A percentile compares a stretch with the other conserved stretches of the same genome.
These are phyloP conservation scores for Neogale vison DNA, from an alignment of 2,113 vertebrate genomes.

Conservation along the genomic window DNA sequence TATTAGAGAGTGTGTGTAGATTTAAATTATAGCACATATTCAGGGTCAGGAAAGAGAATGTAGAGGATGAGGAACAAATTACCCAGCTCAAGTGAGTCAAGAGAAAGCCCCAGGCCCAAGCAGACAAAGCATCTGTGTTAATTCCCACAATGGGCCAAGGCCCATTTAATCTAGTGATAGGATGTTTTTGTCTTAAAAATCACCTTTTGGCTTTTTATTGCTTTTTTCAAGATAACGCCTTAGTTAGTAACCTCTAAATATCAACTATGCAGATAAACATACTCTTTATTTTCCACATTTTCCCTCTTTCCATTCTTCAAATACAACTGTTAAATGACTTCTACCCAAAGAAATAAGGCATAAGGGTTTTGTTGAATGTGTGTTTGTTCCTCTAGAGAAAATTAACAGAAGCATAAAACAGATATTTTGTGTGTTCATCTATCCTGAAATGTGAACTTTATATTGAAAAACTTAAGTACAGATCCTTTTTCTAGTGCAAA, in stretches of 20 bases:
- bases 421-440: slow-evolving; percentile 71
- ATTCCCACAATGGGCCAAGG: slow-evolving; percentile 58
- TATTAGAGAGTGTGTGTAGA: not conserved
- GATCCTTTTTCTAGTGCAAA: slow-evolving; percentile 64
- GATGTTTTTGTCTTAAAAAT: not conserved
- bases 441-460: slow-evolving; percentile 70
- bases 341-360: slow-evolving; percentile 85
- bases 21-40: not conserved
- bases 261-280: slow-evolving; percentile 84
- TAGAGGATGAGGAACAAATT: not conserved
- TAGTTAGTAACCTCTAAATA: slow-evolving; percentile 82
- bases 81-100: slow-evolving; percentile 20
- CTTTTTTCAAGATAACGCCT: slow-evolving; percentile 83
- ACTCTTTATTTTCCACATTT: slow-evolving; percentile 74
- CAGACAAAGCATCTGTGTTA: slow-evolving; percentile 1
- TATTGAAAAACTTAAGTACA: slow-evolving; percentile 63
- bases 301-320: slow-evolving; percentile 43
- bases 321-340: slow-evolving; percentile 73
- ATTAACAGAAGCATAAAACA: slow-evolving; percentile 65
- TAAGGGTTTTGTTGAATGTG: slow-evolving; percentile 82
- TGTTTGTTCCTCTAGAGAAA: slow-evolving; percentile 71
- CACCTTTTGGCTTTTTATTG: slow-evolving; percentile 62
- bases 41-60: slow-evolving; percentile 43
- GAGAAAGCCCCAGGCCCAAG: not conserved
- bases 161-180: slow-evolving; percentile 30